Evolutionary conservation across 2,888 invertebrate genomes (phyloP).

Genomic region (Drosophila pegasa): DNA sequence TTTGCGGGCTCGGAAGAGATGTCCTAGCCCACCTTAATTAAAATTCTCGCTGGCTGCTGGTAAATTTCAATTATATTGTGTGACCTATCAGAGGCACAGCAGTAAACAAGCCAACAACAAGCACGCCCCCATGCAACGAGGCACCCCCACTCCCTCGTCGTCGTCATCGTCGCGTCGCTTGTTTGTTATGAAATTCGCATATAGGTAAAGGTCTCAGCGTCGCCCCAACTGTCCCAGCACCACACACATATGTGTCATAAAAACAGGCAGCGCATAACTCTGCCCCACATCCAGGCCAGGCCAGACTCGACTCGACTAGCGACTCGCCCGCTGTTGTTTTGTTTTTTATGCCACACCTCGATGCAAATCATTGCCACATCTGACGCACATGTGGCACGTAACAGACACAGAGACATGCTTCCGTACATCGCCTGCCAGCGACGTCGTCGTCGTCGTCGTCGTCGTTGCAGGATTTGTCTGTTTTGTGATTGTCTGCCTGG

Average conservation of each 20-base stretch:
- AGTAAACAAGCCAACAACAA: conserved; percentile 59
- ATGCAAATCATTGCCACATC: conserved; percentile 80
- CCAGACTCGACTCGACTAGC: conserved; percentile 4
- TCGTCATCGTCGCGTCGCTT: conserved; percentile 8
- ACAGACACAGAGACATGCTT: conserved; percentile 74
- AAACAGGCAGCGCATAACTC: conserved; percentile 74
- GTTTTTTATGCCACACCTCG: conserved; percentile 81
- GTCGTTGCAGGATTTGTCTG: conserved; percentile 71
- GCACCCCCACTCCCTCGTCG: background rate
- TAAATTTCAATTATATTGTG: conserved; percentile 71
- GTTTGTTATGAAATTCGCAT: conserved; percentile 52
- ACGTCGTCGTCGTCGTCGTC: conserved; percentile 25
- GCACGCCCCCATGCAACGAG: conserved; percentile 4
- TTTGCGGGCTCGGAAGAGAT: background rate
- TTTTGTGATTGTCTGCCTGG: conserved; percentile 61
- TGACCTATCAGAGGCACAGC: conserved; percentile 73
- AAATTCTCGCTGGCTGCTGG: conserved; percentile 57
- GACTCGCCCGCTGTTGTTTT: conserved; percentile 50
- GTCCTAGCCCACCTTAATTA: conserved; percentile 55
- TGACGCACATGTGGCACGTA: conserved; percentile 80
- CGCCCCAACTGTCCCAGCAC: background rate
- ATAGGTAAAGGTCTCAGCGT: conserved; percentile 37
- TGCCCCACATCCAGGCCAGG: conserved; percentile 37
- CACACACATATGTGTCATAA: conserved; percentile 72
- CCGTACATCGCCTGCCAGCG: conserved; percentile 42